Evolutionary conservation across 2,888 invertebrate species (phyloP).

Genomic region (Amiota mariae): DNA sequence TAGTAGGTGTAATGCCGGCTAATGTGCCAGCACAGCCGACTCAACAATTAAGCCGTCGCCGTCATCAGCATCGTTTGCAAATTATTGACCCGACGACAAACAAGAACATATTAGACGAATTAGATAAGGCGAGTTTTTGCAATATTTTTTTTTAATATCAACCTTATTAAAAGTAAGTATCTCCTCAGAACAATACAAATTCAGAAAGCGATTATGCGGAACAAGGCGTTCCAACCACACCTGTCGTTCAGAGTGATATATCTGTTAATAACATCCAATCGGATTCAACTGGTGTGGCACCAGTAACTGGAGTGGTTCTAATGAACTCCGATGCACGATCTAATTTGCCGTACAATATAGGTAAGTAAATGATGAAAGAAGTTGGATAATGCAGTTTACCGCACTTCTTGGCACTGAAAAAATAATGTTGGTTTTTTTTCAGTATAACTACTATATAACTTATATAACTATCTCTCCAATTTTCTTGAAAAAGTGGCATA

Average conservation of each 20-base stretch:
- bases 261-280: conserved; percentile 46
- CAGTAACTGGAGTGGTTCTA: conserved; percentile 33
- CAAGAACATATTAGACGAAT: conserved; percentile 70
- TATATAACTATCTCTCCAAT: too few relatives aligned
- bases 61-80: conserved; percentile 69
- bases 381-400: not conserved
- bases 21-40: conserved; percentile 48
- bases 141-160: not conserved
- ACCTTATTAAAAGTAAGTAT: not conserved
- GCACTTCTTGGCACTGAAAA: not conserved
- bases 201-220: conserved; percentile 59
- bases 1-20: conserved; percentile 59
- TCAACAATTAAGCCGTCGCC: conserved; percentile 61
- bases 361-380: conserved; percentile 37
- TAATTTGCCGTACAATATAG: conserved; percentile 50
- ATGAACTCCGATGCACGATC: conserved; percentile 41
- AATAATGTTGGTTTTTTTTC: not conserved
- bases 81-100: conserved; percentile 75
- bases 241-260: conserved; percentile 46
- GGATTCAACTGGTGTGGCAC: conserved; percentile 39
- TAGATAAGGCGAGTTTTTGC: conserved; percentile 57
- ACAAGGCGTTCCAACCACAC: conserved; percentile 31
- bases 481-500: too few relatives aligned
- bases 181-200: conserved; percentile 49
- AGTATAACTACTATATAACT: too few relatives aligned